phyloP scores from a whole-genome alignment of 1,140 invertebrate species.

The Pemphigus obesinymphae region DNA sequence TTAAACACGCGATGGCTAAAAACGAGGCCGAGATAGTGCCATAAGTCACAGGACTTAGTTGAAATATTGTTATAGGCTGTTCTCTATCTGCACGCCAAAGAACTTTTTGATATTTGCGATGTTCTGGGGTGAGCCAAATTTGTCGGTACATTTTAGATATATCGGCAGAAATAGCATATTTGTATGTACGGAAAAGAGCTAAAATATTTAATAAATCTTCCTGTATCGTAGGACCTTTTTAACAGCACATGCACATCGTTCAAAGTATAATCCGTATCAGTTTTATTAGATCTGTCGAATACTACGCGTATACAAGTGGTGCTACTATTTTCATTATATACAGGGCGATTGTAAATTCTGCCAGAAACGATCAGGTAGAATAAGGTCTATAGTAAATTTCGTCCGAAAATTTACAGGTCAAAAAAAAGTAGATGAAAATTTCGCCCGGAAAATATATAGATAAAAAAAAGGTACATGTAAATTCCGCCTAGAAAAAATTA shows the following conservation, averaged over 20 bases:
- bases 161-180: slow-evolving; percentile 44
- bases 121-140: slow-evolving; percentile 1
- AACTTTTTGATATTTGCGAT: slow-evolving; percentile 28
- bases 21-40: neutral
- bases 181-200: slow-evolving; percentile 39
- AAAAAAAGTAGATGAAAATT: too few species aligned
- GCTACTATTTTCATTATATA: neutral
- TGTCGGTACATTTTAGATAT: slow-evolving; percentile 44
- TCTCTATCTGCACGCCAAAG: slow-evolving; percentile 28
- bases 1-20: neutral
- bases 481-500: too few species aligned
- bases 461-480: too few species aligned
- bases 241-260: slow-evolving; percentile 42
- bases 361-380: too few species aligned
- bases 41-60: slow-evolving; percentile 33
- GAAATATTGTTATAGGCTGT: slow-evolving; percentile 31
- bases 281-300: neutral
- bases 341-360: too few species aligned
- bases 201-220: slow-evolving; percentile 41
- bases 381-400: too few species aligned
- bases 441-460: too few species aligned
- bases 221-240: slow-evolving; percentile 42
- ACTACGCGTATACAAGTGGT: neutral
- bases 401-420: neutral
- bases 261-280: slow-evolving; percentile 40